Percentiles rank a stretch among this genome's conserved stretches.
These are phyloP conservation scores for Opisthocomus hoazin DNA, from an alignment of 2,113 vertebrate species.

Conservation along the genomic window DNA sequence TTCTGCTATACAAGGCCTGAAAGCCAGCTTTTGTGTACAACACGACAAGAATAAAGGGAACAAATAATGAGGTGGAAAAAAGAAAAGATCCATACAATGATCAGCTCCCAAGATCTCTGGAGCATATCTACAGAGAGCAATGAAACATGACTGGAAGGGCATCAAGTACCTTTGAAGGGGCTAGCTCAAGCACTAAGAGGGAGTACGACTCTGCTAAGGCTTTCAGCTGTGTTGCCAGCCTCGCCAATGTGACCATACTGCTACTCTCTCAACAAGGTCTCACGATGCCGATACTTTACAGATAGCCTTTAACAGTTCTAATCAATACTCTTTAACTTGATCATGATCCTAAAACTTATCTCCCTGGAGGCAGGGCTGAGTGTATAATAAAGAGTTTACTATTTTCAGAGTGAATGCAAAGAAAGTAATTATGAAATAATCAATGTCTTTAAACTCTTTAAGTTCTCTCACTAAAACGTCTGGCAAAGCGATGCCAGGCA, in stretches of 20 bases:
- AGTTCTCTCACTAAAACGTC: background rate
- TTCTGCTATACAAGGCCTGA: background rate
- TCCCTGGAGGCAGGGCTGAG: slow-evolving; percentile 8
- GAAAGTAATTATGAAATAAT: slow-evolving; percentile 29
- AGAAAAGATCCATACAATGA: background rate
- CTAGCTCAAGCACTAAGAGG: background rate
- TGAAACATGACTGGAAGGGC: background rate
- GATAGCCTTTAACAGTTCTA: background rate
- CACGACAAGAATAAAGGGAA: background rate
- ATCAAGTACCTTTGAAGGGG: background rate
- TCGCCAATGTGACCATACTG: background rate
- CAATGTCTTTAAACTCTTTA: background rate
- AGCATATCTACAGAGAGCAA: background rate
- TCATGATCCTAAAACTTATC: background rate
- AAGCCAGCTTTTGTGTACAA: background rate
- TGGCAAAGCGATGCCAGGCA: background rate
- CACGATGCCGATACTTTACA: accelerated
- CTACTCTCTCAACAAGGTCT: background rate
- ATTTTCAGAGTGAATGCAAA: background rate
- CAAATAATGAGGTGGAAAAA: background rate
- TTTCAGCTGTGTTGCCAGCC: background rate
- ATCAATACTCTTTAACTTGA: background rate
- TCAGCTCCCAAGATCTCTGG: background rate
- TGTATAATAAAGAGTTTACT: background rate
- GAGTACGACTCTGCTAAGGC: background rate